A percentile compares a stretch with the other conserved stretches of the same genome.
Conservation (phyloP, 2,797 vertebrate genomes). For the Todus mexicanus region DNA sequence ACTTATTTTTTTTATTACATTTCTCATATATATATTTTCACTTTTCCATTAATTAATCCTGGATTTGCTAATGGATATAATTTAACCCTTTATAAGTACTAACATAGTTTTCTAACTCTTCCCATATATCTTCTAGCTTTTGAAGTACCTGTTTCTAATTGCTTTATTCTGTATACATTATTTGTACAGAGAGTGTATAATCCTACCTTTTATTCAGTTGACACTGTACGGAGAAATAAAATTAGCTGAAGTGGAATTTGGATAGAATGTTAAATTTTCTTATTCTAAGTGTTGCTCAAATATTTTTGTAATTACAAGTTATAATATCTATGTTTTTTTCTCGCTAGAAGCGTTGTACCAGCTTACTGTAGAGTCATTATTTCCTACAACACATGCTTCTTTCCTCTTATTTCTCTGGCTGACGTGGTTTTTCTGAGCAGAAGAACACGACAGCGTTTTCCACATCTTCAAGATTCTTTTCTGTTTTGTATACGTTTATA, state of each 20-base stretch:
- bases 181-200: background rate
- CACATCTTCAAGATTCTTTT: background rate
- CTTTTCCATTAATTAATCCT: background rate
- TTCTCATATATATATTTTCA: background rate
- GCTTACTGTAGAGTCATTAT: background rate
- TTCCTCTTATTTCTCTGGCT: background rate
- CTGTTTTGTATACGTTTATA: background rate
- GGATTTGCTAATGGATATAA: background rate
- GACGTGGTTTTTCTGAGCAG: background rate
- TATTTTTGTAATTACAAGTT: background rate
- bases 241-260: background rate
- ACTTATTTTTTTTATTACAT: background rate
- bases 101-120: background rate
- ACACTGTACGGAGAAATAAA: background rate
- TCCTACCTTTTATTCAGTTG: background rate
- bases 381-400: background rate
- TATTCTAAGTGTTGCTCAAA: background rate
- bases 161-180: background rate
- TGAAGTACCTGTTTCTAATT: background rate
- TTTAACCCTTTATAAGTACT: background rate
- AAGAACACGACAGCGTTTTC: background rate
- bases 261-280: background rate
- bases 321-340: background rate
- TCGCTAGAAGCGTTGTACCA: background rate
- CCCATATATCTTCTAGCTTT: background rate